Evolutionary conservation across 2,113 vertebrate species (phyloP), one percentile per base, ranked within the genome.

Genomic region (Upupa epops): DNA sequence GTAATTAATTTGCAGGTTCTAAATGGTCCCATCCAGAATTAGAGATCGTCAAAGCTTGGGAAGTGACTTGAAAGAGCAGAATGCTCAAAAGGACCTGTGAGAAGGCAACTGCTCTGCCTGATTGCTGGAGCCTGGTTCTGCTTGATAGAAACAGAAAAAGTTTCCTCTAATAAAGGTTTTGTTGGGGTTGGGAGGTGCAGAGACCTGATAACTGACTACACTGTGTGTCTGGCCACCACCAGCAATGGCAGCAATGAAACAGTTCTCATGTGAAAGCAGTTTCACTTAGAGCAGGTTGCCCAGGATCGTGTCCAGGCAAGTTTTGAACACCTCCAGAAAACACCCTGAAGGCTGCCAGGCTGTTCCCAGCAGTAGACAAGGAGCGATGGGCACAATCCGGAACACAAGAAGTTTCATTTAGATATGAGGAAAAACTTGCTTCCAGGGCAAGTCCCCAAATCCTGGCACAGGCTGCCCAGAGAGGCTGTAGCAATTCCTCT

Each of bases 141-240:
- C 73, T 25, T 63, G 34, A 52, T 12, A 65, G 16, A 36, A 36
- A 65, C 32, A 36, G 74, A 28, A 40, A 66, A 80, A 61, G 11
- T 10, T 86, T 93, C 94, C 17, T 60, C 90, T 89, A 91, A 93
- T 3, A 45, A 74, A 76, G 8, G 24, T 73, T 87, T 58, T 86
- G 11, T 37, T 45, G 9, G 36, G 54, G 68, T 64, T 15, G 92
- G 73, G 72, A 91, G 89, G 31, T 61, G 12, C 0, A 0, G 36
- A 77, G 48, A 74, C 26, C 55, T 58, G 52, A n/a, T 91, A 81
- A 76, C 31, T 77, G 71, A 28, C 36, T 77, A 68, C 72, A 68
- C 28, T 51, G 5, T 72, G 36, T 72, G 32, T 72, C 75, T 79
- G 52, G 48, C 19, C 60, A 58, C 29, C 17, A 40, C 66, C 13